These are phyloP conservation scores for Lamprotornis superbus DNA, from an alignment of 2,113 vertebrate species.

Conservation along the genomic window DNA sequence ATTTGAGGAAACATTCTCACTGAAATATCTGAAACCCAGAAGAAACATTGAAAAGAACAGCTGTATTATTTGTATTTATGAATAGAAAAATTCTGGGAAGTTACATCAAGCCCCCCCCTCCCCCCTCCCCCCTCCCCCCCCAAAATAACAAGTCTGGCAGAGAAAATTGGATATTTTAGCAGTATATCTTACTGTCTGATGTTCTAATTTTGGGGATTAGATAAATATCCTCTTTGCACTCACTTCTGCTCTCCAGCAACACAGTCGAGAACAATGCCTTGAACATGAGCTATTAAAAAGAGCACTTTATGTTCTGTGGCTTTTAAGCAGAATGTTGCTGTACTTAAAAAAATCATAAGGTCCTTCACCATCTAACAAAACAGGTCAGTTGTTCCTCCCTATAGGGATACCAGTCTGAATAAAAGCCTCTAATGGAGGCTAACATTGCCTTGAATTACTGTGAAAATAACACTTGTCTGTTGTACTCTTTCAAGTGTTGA, in stretches of 20 bases:
- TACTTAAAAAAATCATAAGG: not conserved
- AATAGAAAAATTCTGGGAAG: not conserved
- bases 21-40: not conserved
- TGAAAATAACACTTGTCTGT: not conserved
- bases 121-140: too few relatives aligned
- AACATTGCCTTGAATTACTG: constrained; percentile 12
- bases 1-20: not conserved
- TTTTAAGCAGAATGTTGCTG: not conserved
- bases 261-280: not conserved
- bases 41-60: not conserved
- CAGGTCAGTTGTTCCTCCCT: not conserved
- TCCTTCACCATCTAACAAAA: not conserved
- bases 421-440: not conserved
- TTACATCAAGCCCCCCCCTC: not conserved
- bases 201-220: not conserved
- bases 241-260: not conserved
- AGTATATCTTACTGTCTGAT: not conserved
- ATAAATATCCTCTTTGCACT: not conserved
- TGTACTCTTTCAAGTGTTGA: not conserved
- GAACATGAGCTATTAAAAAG: not conserved
- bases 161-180: not conserved
- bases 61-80: not conserved
- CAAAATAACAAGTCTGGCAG: not conserved
- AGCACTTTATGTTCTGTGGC: not conserved
- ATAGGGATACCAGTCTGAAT: not conserved